Evolutionary conservation across 1,140 invertebrate species (phyloP).

Genomic region (Leptestheria dahalacensis): DNA sequence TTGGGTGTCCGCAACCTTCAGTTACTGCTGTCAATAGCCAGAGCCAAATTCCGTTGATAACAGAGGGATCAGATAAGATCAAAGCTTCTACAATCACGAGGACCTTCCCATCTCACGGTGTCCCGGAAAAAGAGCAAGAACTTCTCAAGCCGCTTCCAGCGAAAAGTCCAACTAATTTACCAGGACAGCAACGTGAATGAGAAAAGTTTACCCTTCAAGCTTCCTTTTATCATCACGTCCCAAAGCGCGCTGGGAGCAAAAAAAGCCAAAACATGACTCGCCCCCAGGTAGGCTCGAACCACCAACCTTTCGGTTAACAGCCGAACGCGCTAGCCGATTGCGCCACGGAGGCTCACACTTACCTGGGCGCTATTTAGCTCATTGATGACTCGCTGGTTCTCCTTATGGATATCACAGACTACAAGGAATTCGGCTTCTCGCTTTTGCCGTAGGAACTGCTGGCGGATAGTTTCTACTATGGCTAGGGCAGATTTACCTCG

Average conservation of each 20-base stretch:
- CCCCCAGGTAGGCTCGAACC: slow-evolving; percentile 8
- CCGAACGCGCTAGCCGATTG: slow-evolving; percentile 6
- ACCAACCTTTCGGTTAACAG: background rate
- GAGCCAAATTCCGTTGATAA: background rate
- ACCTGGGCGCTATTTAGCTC: slow-evolving; percentile 80
- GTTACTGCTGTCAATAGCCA: too few species aligned
- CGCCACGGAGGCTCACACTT: slow-evolving; percentile 20
- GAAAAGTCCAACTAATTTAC: background rate
- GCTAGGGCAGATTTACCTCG: slow-evolving; percentile 60
- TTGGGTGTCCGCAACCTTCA: too few species aligned
- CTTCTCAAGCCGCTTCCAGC: background rate
- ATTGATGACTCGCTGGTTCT: slow-evolving; percentile 55
- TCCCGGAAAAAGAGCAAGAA: background rate
- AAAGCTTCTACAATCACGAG: background rate
- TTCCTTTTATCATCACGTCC: background rate
- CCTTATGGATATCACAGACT: slow-evolving; percentile 56
- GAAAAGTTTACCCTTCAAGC: background rate
- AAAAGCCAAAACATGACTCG: slow-evolving; percentile 13
- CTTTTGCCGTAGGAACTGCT: slow-evolving; percentile 56
- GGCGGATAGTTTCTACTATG: slow-evolving; percentile 58
- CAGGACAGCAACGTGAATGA: background rate
- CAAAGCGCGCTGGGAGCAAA: too few species aligned
- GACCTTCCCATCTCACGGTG: background rate
- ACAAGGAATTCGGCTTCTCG: slow-evolving; percentile 75
- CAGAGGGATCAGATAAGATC: background rate